Conservation (phyloP, 2,113 vertebrate species). For the Stegastes partitus region DNA sequence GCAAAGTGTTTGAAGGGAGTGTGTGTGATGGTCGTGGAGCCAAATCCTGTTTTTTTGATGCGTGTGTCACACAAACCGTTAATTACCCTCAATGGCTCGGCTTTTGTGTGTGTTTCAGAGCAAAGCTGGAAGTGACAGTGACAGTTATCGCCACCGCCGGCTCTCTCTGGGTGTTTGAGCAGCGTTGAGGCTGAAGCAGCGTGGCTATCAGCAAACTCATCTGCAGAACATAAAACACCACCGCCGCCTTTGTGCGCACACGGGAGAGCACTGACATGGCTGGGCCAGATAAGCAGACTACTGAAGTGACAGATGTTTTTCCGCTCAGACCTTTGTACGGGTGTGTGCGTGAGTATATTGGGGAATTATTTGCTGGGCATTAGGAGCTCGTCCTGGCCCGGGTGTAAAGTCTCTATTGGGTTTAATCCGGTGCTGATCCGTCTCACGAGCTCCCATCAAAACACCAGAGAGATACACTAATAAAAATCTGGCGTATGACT, state of each 20-base stretch:
- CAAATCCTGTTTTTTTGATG: constrained; percentile 22
- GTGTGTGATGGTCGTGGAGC: constrained; percentile 20
- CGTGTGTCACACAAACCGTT: constrained; percentile 23
- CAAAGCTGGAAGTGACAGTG: constrained; percentile 67
- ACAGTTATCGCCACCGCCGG: constrained; percentile 73
- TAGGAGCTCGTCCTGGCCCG: constrained; percentile 28
- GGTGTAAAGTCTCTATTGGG: constrained; percentile 54
- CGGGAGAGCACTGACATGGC: constrained; percentile 67
- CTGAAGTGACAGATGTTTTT: constrained; percentile 70
- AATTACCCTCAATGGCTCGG: constrained; percentile 41
- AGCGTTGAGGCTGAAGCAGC: constrained; percentile 58
- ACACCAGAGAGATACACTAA: constrained; percentile 35
- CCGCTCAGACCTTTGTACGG: constrained; percentile 35
- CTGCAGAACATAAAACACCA: constrained; percentile 55
- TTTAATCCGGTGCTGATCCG: constrained; percentile 72
- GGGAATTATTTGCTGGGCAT: constrained; percentile 55
- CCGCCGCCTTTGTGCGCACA: constrained; percentile 61
- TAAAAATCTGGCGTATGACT: constrained; percentile 36
- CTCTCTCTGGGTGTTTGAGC: constrained; percentile 80
- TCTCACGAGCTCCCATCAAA: constrained; percentile 42
- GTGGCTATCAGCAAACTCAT: constrained; percentile 62
- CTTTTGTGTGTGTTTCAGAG: constrained; percentile 73
- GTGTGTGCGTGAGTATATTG: constrained; percentile 25
- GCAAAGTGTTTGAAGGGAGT: background rate
- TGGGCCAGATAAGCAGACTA: constrained; percentile 74